phyloP scores from a whole-genome alignment of 2,797 vertebrate genomes.

The Macrochelys suwanniensis region DNA sequence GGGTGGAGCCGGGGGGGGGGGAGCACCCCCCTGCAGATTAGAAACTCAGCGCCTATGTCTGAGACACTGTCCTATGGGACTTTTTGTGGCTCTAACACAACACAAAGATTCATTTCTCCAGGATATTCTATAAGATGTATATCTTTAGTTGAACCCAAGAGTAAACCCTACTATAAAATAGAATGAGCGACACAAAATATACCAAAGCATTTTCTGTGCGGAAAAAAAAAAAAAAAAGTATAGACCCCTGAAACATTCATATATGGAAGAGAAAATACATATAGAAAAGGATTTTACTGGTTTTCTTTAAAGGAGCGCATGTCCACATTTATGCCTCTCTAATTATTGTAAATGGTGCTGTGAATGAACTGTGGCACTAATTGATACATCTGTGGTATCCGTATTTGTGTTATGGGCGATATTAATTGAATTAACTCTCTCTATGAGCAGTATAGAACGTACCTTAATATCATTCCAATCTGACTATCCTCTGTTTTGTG shows the following conservation, averaged over 20 bases:
- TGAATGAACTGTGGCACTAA: not conserved
- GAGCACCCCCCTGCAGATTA: too few relatives aligned
- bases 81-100: not conserved
- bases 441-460: conserved; percentile 30
- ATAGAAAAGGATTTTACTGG: not conserved
- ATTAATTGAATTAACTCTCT: conserved; percentile 48
- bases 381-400: conserved; percentile 37
- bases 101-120: conserved; percentile 7
- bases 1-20: too few relatives aligned
- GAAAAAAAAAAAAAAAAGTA: not conserved
- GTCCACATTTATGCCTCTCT: not conserved
- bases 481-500: conserved; percentile 20
- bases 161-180: conserved; percentile 5
- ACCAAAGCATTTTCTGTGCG: not conserved
- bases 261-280: not conserved
- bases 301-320: conserved; percentile 19
- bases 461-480: conserved; percentile 43
- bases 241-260: conserved; percentile 14
- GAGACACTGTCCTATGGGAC: not conserved
- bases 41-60: too few relatives aligned
- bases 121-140: not conserved
- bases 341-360: not conserved
- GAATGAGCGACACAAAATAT: not conserved
- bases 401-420: conserved; percentile 23
- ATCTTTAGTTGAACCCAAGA: not conserved